Percentiles rank a stretch among this genome's conserved stretches.
These are phyloP conservation scores for Heterotilapia buettikoferi DNA, from an alignment of 2,113 vertebrate species.

Conservation along the genomic window DNA sequence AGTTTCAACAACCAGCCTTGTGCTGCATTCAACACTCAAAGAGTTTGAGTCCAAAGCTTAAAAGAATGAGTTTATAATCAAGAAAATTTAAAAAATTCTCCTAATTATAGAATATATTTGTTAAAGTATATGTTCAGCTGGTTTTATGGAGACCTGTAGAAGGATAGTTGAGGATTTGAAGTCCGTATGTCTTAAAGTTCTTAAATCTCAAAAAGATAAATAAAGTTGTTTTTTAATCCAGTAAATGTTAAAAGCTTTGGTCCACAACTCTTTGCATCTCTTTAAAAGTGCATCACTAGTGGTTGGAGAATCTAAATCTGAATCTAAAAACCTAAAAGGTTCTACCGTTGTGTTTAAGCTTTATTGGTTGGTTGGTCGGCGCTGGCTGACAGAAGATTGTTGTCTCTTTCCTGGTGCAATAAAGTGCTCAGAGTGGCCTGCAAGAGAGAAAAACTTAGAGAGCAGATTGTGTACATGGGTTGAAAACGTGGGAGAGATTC, in stretches of 20 bases:
- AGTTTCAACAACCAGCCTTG: conserved; percentile 5
- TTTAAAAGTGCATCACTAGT: background rate
- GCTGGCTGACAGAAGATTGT: conserved; percentile 54
- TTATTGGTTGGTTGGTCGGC: background rate
- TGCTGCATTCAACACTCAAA: conserved; percentile 4
- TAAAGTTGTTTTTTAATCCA: background rate
- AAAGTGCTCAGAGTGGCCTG: conserved; percentile 74
- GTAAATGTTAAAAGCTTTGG: background rate
- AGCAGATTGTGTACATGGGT: background rate
- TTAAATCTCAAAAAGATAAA: background rate
- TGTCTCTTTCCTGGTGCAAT: conserved; percentile 47
- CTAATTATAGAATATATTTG: background rate
- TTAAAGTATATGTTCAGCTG: background rate
- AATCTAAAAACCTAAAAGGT: background rate
- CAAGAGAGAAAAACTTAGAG: background rate
- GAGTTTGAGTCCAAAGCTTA: background rate
- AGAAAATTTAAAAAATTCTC: background rate
- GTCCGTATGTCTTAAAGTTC: background rate
- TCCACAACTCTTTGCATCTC: conserved; percentile 4
- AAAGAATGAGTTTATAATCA: background rate
- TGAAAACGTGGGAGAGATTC: background rate
- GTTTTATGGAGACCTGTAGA: background rate
- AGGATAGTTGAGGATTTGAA: background rate
- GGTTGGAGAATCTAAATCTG: background rate
- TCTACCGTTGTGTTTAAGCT: background rate